Evolutionary conservation across 2,797 vertebrate species (phyloP).

Genomic region (Rhadinocentrus ornatus): DNA sequence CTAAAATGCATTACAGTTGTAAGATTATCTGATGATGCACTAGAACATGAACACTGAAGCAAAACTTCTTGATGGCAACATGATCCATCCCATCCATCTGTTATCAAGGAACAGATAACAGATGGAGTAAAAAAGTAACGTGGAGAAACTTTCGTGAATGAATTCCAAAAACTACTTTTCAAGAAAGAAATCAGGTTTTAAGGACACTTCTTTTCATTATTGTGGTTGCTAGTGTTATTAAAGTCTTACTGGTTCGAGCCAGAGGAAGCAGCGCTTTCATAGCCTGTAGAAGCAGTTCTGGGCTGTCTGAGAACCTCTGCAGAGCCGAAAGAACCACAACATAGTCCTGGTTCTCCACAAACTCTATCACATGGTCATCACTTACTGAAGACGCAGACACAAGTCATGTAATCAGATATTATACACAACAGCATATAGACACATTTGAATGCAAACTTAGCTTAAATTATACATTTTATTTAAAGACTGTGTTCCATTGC

Average conservation of each 20-base stretch:
- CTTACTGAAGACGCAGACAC: constrained; percentile 81
- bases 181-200: background rate
- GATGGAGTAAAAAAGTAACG: too few species aligned
- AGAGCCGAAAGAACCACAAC: constrained; percentile 84
- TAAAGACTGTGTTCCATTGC: too few species aligned
- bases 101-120: background rate
- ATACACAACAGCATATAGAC: background rate
- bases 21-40: background rate
- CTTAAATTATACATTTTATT: background rate
- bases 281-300: constrained; percentile 85
- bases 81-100: too few species aligned
- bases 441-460: background rate
- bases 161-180: background rate
- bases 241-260: constrained; percentile 86
- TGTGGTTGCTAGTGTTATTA: background rate
- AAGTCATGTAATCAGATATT: background rate
- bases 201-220: rapidly evolving
- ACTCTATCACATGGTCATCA: constrained; percentile 90
- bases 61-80: background rate
- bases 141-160: background rate
- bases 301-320: constrained; percentile 83
- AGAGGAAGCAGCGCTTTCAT: constrained; percentile 88
- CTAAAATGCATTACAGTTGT: background rate
- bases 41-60: background rate
- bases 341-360: constrained; percentile 94